Base-by-base conservation (phyloP, 2,797 vertebrate species). In the Sternotherus odoratus region DNA sequence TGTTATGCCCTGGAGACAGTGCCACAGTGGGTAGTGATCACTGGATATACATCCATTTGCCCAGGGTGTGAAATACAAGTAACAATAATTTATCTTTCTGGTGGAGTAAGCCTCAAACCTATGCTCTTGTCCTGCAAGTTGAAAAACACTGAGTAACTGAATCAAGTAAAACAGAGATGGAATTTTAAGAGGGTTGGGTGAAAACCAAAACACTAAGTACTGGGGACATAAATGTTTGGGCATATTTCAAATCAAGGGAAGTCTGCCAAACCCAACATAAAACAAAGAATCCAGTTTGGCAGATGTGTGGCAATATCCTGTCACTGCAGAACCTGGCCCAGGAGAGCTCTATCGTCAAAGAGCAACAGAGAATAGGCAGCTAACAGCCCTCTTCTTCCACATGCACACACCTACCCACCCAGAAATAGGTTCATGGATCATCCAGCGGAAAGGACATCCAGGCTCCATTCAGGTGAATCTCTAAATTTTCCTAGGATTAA, bases 321-420 rank as follows among this genome's bases (percentile, higher is more conserved):
- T 89, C 92, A 85, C 82, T 91, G 83, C 26, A 46, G 49, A 83
- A 49, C n/a, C 83, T 87, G 2, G 95, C 89, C 91, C 88, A 82
- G 82, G 82, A 96, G n/a, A 82, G 46, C 39, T 94, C 82, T 46
- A 91, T n/a, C n/a, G 54, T 94, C 66, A 63, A 85, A 93, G 9
- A 96, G 60, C 21, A 21, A 82, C 8, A 50, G n/a, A 75, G 26
- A 75, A 92, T 82, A 87, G 60, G 82, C 51, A 16, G 17, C 30
- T 94, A 21, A 6, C 10, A 39, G 77, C 86, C 78, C 21, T 91
- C 50, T 66, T 77, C 72, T 92, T 46, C 36, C 91, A 28, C 81
- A 48, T 30, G 56, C 56, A 60, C 13, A 57, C 30, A 30, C 8
- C 85, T 33, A 82, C 16, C 26, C 26, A 48, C 72, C 89, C 4